Evolutionary conservation across 2,797 vertebrate genomes (phyloP).

Genomic region (Sorex maritimensis): DNA sequence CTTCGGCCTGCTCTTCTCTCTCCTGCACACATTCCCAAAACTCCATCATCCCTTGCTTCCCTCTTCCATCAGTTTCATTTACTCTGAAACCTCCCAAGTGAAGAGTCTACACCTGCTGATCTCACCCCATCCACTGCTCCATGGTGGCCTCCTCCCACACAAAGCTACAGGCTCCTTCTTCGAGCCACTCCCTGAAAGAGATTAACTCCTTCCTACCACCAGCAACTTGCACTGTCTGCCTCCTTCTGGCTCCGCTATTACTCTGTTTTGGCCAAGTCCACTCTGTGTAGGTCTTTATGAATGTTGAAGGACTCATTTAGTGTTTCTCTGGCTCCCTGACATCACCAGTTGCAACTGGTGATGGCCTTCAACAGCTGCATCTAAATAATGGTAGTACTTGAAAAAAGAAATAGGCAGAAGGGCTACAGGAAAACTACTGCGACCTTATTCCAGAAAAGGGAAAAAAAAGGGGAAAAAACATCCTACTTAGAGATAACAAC

Average conservation of each 20-base stretch:
- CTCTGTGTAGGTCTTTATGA: neutral
- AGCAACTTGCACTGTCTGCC: neutral
- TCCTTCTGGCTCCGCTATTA: neutral
- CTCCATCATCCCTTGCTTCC: neutral
- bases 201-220: neutral
- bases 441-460: neutral
- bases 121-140: neutral
- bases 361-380: neutral
- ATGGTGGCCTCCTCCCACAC: neutral
- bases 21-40: neutral
- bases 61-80: neutral
- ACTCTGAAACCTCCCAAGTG: neutral
- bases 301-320: neutral
- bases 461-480: no score
- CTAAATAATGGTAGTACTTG: neutral
- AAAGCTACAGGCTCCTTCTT: neutral
- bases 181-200: neutral
- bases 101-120: neutral
- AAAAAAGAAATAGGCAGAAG: neutral
- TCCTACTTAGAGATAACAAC: neutral
- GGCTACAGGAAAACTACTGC: neutral
- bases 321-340: neutral
- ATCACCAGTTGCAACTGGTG: conserved; percentile 1
- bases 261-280: neutral
- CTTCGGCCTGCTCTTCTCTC: neutral